Evolutionary conservation across 2,113 vertebrate genomes (phyloP), one percentile per base, ranked within the genome.

Genomic region (Agapornis roseicollis): DNA sequence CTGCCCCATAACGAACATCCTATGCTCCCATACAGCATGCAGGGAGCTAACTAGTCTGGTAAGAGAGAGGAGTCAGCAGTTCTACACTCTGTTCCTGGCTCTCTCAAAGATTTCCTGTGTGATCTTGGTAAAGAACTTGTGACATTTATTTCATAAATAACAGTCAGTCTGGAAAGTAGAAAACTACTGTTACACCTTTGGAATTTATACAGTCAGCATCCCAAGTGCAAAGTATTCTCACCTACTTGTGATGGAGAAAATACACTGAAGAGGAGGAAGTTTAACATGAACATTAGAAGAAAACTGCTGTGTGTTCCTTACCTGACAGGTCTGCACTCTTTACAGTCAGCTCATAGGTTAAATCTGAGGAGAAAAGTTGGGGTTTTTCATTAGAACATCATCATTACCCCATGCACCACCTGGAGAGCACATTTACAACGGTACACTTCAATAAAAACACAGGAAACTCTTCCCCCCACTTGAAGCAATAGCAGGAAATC

Each of bases 291-390:
- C 12, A 35, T 37, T 12, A 22, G 5, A 65, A 73, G 44, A 56
- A 80, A 46, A 80, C 79, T 16, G 31, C 13, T 13, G 2, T 2
- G 10, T 37, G 11, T 63, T 61, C 90, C 98, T 99, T 98, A 99
- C 99, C 99, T 98, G 99, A 97, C 29, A 98, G 97, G 64, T 99
- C 99, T 5, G 98, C 98, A 97, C 98, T 98, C 96, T 98, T 99
- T 90, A 99, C 97, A 17, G 98, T 99, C 97, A 99, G 98, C 96
- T 99, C 99, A 46, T 99, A 99, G 4, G 99, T 99, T 96, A 99
- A 95, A 96, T 99, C 99, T 99, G 95, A 91, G 96, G 96, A 91
- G 88, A 35, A 70, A 88, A 76, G 24, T 37, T 19, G 18, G 49
- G 72, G 71, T 8, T 72, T 83, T 92, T 80, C 46, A 23, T 96